These are phyloP conservation scores for Macrobrachium nipponense DNA, from an alignment of 1,140 invertebrate genomes.

Conservation along the genomic window DNA sequence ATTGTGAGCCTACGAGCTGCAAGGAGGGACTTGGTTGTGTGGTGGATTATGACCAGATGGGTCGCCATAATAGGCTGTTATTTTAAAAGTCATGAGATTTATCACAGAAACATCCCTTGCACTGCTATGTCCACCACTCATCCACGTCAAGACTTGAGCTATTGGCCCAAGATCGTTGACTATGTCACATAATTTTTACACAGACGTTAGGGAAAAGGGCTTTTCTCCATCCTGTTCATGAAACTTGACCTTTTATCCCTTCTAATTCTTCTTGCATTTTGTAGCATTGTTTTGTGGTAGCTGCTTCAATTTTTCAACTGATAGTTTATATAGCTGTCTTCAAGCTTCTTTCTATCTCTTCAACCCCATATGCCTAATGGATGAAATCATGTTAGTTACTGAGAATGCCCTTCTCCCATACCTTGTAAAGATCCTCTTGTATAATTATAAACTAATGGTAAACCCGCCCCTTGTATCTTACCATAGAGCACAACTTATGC, in stretches of 20 bases:
- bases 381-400: no score
- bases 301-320: background rate
- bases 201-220: constrained; percentile 23
- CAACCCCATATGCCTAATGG: background rate
- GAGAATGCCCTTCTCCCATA: background rate
- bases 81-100: no score
- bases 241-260: background rate
- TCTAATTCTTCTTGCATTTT: background rate
- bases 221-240: background rate
- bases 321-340: background rate
- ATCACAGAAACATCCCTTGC: background rate
- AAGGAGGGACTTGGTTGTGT: background rate
- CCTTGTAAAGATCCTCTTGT: constrained; percentile 5
- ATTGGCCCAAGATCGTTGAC: constrained; percentile 25
- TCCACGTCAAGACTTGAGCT: constrained; percentile 8
- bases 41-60: background rate
- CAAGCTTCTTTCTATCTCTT: background rate
- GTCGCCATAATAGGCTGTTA: no score
- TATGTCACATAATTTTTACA: no score
- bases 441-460: constrained; percentile 47
- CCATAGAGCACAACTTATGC: constrained; percentile 60
- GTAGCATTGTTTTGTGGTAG: background rate
- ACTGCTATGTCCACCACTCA: constrained; percentile 2
- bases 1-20: constrained; percentile 16
- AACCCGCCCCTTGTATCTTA: constrained; percentile 52